These are phyloP conservation scores for Sialis lutaria DNA, from an alignment of 2,888 invertebrate genomes.

Conservation along the genomic window DNA sequence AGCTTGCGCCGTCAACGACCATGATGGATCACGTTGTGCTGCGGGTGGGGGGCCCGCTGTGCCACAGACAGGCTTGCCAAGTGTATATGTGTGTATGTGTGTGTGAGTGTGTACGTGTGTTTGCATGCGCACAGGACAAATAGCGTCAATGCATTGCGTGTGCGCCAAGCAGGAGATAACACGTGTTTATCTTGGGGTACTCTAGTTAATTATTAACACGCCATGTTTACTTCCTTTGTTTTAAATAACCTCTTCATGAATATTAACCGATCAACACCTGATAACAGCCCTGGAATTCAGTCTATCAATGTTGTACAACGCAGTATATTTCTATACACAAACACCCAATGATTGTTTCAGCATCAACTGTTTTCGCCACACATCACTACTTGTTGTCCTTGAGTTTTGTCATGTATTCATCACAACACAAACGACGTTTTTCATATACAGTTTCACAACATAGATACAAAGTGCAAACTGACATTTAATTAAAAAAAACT, in stretches of 20 bases:
- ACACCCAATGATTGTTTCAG: too few relatives aligned
- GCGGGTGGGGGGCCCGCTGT: constrained; percentile 5
- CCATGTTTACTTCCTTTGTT: neutral
- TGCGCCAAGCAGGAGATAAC: constrained; percentile 1
- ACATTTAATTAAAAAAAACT: too few relatives aligned
- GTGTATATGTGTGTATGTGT: constrained; percentile 4
- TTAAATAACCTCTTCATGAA: neutral
- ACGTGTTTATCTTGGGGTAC: constrained; percentile 2
- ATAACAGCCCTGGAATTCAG: neutral
- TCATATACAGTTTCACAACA: too few relatives aligned
- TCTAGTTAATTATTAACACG: constrained; percentile 2
- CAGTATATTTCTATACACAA: too few relatives aligned
- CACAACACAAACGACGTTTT: too few relatives aligned
- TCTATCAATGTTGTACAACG: too few relatives aligned
- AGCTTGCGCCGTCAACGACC: constrained; percentile 30
- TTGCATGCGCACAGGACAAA: neutral
- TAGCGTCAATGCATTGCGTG: neutral
- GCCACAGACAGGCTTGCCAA: neutral
- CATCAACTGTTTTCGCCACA: too few relatives aligned
- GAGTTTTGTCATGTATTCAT: too few relatives aligned
- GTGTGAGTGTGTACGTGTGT: neutral
- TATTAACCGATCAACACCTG: neutral
- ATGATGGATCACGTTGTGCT: constrained; percentile 35
- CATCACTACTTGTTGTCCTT: too few relatives aligned
- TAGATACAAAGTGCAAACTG: too few relatives aligned